Base-by-base conservation (phyloP, 1,140 invertebrate species). In the Thrips palmi region DNA sequence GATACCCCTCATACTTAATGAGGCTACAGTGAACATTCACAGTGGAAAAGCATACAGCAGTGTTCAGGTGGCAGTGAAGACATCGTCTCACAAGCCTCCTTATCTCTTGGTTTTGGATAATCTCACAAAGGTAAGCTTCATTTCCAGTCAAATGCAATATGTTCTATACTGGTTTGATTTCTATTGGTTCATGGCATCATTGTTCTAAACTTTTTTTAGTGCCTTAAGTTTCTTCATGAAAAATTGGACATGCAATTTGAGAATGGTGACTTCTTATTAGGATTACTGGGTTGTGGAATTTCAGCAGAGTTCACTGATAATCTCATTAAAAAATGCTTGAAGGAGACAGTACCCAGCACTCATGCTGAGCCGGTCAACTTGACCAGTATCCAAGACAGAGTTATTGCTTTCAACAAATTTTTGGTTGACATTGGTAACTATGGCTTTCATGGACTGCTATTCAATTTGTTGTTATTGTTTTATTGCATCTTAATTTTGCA, bases 271-370 rank as follows among this genome's bases (percentile, higher is more conserved):
- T 64, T 64, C 12, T 54, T 80, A 8, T 64, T 85, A 42, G 55
- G 49, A 33, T 64, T 68, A 39, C 56, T 87, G 24, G 74, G 74
- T 0, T 53, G 60, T 6, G 49, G 69, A 36, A 59, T 84, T 3
- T 58, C 68, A 43, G 52, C 65, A 20, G 63, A 72, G 37, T 68
- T 84, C 44, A 64, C 71, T 5, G 62, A 73, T 10, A 49, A 67
- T 11, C 57, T 87, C n/a, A 67, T 81, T 2, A 65, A 74, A 36
- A 64, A 82, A 46, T 86, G 81, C 47, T 63, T 88, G 2, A 62
- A 70, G 15, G 60, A 71, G 43, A 77, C 78, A 1, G 72, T 88
- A 46, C 84, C 84, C 2, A 71, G 68, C 39, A 77, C 68, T 39
- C 71, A 67, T 42, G 65, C 68, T 30, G 74, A 82, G 40, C 54